Conservation (phyloP, 2,888 invertebrate species). For the Listrodromus nycthemerus region DNA sequence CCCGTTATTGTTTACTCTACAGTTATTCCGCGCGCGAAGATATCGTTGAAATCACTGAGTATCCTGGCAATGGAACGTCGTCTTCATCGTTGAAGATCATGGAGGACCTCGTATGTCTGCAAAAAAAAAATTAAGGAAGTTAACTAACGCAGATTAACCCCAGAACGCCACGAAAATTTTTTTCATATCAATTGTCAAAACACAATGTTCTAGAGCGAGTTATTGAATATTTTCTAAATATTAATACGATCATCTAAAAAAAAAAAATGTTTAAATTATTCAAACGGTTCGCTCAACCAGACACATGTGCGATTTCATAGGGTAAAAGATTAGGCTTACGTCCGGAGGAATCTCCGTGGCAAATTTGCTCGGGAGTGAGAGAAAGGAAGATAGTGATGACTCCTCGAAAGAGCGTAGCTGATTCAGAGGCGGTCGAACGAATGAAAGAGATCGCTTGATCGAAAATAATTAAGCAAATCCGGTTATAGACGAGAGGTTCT, state of each 20-base stretch:
- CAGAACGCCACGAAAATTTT: background rate
- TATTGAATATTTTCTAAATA: too few species aligned
- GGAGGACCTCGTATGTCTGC: conserved; percentile 51
- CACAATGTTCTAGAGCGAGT: background rate
- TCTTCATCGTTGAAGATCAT: conserved; percentile 19
- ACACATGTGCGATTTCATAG: too few species aligned
- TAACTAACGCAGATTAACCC: background rate
- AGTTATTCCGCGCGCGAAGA: conserved; percentile 7
- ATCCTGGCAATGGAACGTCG: conserved; percentile 13
- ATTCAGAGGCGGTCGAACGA: conserved; percentile 49
- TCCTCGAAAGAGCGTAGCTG: conserved; percentile 22
- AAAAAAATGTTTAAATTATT: too few species aligned
- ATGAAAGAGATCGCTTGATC: conserved; percentile 61
- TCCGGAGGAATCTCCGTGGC: conserved; percentile 42
- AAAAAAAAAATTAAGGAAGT: conserved; percentile 10
- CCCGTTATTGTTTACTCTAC: conserved; percentile 26
- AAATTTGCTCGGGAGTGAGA: conserved; percentile 22
- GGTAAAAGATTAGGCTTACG: background rate
- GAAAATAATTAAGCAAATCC: conserved; percentile 64
- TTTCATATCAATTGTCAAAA: too few species aligned
- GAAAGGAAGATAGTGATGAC: conserved; percentile 4
- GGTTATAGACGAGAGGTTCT: conserved; percentile 43
- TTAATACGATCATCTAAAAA: too few species aligned
- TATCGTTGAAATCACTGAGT: conserved; percentile 6
- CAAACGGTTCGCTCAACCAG: too few species aligned